A percentile compares a stretch with the other conserved stretches of the same genome.
phyloP scores from a whole-genome alignment of 2,113 vertebrate genomes.

The Rhadina sibilatrix region DNA sequence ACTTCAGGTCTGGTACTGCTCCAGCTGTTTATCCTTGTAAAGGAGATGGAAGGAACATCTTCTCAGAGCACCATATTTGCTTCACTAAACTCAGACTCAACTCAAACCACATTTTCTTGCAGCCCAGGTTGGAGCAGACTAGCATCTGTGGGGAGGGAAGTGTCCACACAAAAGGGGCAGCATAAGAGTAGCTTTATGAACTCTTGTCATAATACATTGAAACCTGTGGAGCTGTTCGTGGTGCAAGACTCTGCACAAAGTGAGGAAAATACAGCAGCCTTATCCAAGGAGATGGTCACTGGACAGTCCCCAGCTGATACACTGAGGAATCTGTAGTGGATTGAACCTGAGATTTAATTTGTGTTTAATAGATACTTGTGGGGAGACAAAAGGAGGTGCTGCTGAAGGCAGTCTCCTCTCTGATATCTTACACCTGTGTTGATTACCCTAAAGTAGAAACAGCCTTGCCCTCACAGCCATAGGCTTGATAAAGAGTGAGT shows the following conservation, averaged over 20 bases:
- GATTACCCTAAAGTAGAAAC: too few relatives aligned
- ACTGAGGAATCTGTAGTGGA: background rate
- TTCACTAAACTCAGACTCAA: background rate
- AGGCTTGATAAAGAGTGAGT: too few relatives aligned
- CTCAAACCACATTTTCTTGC: background rate
- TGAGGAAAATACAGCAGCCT: background rate
- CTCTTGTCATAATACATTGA: background rate
- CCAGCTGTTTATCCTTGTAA: background rate
- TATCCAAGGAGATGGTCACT: background rate
- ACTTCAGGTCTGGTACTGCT: background rate
- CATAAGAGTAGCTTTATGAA: background rate
- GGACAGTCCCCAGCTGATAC: background rate
- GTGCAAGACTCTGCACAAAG: background rate
- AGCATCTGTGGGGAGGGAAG: background rate
- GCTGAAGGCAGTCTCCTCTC: too few relatives aligned
- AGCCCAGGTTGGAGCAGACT: background rate
- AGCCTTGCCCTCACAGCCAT: too few relatives aligned
- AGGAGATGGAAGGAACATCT: background rate
- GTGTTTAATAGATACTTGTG: background rate
- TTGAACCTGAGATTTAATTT: constrained; percentile 38
- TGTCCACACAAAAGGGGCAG: background rate
- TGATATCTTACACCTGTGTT: too few relatives aligned
- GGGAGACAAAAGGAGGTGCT: too few relatives aligned
- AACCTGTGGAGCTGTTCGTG: background rate
- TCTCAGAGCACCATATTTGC: background rate